Evolutionary conservation across 1,140 invertebrate species (phyloP).

Genomic region (Hermetia illucens): DNA sequence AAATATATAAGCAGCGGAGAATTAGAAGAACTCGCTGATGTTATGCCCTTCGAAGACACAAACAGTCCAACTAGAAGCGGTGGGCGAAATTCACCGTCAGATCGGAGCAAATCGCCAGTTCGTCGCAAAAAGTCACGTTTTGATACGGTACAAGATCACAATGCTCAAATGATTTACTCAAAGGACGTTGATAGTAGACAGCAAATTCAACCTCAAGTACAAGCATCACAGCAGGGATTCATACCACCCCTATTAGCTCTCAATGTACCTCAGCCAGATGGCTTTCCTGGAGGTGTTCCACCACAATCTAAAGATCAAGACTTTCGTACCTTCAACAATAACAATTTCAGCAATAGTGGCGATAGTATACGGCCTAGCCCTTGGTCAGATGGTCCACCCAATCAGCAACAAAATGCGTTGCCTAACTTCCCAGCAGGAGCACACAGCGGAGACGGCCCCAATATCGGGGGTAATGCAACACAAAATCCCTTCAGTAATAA

Average conservation of each 20-base stretch:
- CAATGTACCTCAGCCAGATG: constrained; percentile 15
- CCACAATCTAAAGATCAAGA: constrained; percentile 1
- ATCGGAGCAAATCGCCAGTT: constrained; percentile 15
- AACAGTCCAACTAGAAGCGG: constrained; percentile 34
- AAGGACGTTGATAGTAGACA: constrained; percentile 9
- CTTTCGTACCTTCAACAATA: background rate
- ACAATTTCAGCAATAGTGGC: background rate
- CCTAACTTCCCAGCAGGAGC: background rate
- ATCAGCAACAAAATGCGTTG: constrained; percentile 1
- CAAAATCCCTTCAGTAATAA: too few species aligned
- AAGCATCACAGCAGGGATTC: constrained; percentile 11
- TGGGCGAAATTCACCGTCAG: constrained; percentile 34
- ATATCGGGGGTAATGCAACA: too few species aligned
- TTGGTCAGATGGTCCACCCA: background rate
- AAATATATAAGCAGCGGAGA: constrained; percentile 61
- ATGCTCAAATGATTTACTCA: constrained; percentile 23
- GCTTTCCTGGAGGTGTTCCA: too few species aligned
- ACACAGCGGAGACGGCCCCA: too few species aligned
- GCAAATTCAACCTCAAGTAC: constrained; percentile 2
- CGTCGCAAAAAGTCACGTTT: constrained; percentile 24
- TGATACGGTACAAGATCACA: constrained; percentile 18
- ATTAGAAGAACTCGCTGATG: constrained; percentile 60
- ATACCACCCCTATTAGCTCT: constrained; percentile 18
- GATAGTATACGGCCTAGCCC: background rate
- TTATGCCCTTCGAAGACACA: constrained; percentile 49